Base-by-base conservation (phyloP, 2,797 vertebrate species). In the Anolis apletophallus region DNA sequence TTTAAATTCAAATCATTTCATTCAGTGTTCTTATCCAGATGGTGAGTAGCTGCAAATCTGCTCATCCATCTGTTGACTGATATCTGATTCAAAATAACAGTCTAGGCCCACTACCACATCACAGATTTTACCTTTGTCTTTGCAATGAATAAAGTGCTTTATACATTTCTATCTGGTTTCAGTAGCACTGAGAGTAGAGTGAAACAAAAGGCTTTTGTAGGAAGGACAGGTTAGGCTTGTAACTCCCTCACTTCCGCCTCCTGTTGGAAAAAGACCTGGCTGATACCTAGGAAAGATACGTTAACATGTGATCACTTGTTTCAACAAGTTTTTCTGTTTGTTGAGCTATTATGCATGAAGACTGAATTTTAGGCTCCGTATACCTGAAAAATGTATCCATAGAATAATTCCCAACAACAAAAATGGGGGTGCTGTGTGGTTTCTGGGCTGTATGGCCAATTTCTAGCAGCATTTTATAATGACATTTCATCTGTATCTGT, bases 221-320 rank as follows among this genome's bases (percentile, higher is more conserved):
- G 87, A 92, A 91, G 90, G 87, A 93, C 91, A 92, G 88, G 93
- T 94, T 95, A 90, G 87, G 92, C 92, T 91, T 74, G 54, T 46
- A 9, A 36, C 64, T 92, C 69, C 17, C 29, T 80, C 90, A 86
- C 81, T 81, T 88, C 64, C 81, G 34, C 16, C 10, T 14, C 55
- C 76, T 40, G 84, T 88, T 87, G 55, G 82, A 88, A 85, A 88
- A 92, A 91, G 93, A 93, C 88, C 86, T 80, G 90, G 87, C 83
- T 90, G 83, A 85, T 69, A 88, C 40, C 71, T 84, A 90, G 85
- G 83, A 71, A 88, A 86, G 90, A 90, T 71, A 77, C 88, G 55
- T 82, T 12, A 12, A 79, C 0, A 0, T 81, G 59, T 75, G 19
- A 84, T 91, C 87, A 81, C 59, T 89, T n/a, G 87, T 90, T 92